A percentile compares a stretch with the other conserved stretches of the same genome.
These are phyloP conservation scores for Lethrus apterus DNA, from an alignment of 1,140 invertebrate species.

Conservation along the genomic window DNA sequence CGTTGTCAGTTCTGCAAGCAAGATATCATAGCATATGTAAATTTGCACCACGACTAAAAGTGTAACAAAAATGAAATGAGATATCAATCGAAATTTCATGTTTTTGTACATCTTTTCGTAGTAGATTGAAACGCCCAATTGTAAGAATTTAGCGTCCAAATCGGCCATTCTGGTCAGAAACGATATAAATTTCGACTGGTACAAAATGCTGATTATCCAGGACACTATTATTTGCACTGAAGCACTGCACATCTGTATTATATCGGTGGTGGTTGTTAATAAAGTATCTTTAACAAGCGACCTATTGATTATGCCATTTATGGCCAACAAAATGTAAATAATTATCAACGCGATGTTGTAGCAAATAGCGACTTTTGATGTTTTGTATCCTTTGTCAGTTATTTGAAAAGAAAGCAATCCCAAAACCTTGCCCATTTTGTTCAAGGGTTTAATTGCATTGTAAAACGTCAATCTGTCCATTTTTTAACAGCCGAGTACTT, in stretches of 20 bases:
- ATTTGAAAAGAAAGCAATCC: slow-evolving; percentile 13
- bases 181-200: slow-evolving; percentile 9
- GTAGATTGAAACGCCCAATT: slow-evolving; percentile 16
- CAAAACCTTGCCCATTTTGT: slow-evolving; percentile 7
- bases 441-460: slow-evolving; percentile 8
- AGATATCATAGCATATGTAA: neutral
- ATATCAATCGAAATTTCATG: neutral
- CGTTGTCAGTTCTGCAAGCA: neutral
- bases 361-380: slow-evolving; percentile 6
- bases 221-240: slow-evolving; percentile 4
- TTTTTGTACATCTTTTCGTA: slow-evolving; percentile 4
- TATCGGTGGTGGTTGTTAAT: slow-evolving; percentile 10
- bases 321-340: slow-evolving; percentile 4
- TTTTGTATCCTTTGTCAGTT: slow-evolving; percentile 4
- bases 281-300: slow-evolving; percentile 6
- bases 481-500: too few species aligned
- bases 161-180: slow-evolving; percentile 10
- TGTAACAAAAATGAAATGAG: neutral
- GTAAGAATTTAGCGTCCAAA: slow-evolving; percentile 4
- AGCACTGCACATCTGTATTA: slow-evolving; percentile 3
- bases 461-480: slow-evolving; percentile 10
- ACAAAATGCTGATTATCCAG: slow-evolving; percentile 3
- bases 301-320: slow-evolving; percentile 4
- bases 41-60: neutral
- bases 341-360: slow-evolving; percentile 4